Percentiles rank a stretch among this genome's conserved stretches.
Conservation (phyloP, 2,888 invertebrate genomes). For the Mythimna vitellina region DNA sequence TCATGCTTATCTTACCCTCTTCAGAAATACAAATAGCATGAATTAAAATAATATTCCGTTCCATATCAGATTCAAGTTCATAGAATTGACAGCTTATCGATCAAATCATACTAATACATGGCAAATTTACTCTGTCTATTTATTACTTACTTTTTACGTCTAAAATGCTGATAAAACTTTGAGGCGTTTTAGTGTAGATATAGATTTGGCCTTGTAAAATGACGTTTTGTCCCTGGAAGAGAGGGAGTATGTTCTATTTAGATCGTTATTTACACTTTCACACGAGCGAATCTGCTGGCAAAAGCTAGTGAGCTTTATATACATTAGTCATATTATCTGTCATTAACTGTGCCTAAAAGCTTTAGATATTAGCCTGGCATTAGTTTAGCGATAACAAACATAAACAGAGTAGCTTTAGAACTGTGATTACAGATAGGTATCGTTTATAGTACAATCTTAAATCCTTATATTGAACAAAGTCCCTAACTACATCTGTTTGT, state of each 20-base stretch:
- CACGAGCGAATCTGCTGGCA: not conserved
- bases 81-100: not conserved
- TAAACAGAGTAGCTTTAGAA: not conserved
- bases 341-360: constrained; percentile 33
- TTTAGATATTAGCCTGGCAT: constrained; percentile 27
- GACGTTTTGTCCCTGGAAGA: not conserved
- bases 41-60: not conserved
- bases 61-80: not conserved
- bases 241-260: not conserved
- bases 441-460: not conserved
- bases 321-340: constrained; percentile 9
- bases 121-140: not conserved
- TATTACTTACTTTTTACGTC: too few relatives aligned
- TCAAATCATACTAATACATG: not conserved
- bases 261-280: too few relatives aligned
- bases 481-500: too few relatives aligned
- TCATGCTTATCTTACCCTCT: not conserved
- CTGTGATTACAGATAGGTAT: constrained; percentile 10
- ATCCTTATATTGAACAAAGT: too few relatives aligned
- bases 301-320: not conserved
- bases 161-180: not conserved
- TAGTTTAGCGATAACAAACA: constrained; percentile 30
- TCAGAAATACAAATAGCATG: constrained; percentile 11
- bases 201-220: not conserved
- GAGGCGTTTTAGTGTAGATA: not conserved